Base-by-base conservation (phyloP, 1,140 invertebrate genomes). In the Pogonognathellus flavescens region DNA sequence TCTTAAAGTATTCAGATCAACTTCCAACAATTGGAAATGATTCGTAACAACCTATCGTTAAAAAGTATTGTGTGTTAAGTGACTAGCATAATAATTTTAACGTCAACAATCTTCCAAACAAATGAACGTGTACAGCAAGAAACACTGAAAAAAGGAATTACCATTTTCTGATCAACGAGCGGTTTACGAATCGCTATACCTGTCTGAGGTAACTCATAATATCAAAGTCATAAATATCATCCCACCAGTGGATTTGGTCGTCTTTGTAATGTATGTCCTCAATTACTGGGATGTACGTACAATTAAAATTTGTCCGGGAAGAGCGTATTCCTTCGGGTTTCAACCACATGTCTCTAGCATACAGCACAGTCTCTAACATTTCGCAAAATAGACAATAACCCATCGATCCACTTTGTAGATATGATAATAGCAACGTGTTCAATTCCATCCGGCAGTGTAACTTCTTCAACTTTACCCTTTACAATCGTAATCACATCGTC, bases 381-480 rank as follows among this genome's bases (percentile, higher is more conserved):
- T 99, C 97, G 89, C 99, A 99, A 89, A 99, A 98, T 0, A 99
- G 92, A 90, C 97, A 99, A 90, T 99, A 93, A 72, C 99, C 99
- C 99, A n/a, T n/a, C n/a, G n/a, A 99, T 99, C 99, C 99, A 99
- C 91, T 99, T 99, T 0, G n/a, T n/a, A n/a, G 97, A 99, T 89
- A 99, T 99, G 87, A 99, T 99, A 50, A 99, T 99, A 90, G 99
- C 99, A 22, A 99, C 98, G 89, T 95, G 93, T 18, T 96, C 94
- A 85, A 96, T 93, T 13, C 93, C 94, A 89, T 94, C 92, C 1
- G 95, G 95, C 53, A 96, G 89, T 76, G 92, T 92, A 49, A 96
- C 93, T 90, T 96, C 95, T 90, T 96, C 95, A 0, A 96, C 95
- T 87, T 90, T 90, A 20, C 97, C 97, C 90, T 98, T 98, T 52